Percentiles rank a stretch among this genome's conserved stretches.
These are phyloP conservation scores for Fregetta grallaria DNA, from an alignment of 2,113 vertebrate species.

Conservation along the genomic window DNA sequence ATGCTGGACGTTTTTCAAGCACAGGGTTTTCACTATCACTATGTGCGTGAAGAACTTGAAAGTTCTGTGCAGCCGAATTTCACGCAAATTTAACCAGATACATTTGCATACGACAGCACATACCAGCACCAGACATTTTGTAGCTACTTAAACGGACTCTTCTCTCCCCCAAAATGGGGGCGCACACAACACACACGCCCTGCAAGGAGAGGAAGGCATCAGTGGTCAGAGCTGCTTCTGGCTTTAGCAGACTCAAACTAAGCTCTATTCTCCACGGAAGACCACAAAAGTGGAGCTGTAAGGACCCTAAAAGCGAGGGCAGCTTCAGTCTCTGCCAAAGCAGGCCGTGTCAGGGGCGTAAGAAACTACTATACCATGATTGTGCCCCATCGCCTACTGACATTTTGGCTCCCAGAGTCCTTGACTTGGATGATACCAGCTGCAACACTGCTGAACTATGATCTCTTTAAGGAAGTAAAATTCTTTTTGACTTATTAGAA, in stretches of 20 bases:
- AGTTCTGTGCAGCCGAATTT: background rate
- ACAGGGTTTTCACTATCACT: background rate
- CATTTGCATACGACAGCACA: background rate
- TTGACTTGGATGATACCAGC: background rate
- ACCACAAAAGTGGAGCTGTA: background rate
- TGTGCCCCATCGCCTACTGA: background rate
- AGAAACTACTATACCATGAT: background rate
- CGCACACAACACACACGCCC: background rate
- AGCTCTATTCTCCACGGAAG: background rate
- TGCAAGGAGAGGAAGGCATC: background rate
- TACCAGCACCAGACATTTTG: background rate
- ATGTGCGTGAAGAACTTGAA: background rate
- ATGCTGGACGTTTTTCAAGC: background rate
- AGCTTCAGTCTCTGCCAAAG: background rate
- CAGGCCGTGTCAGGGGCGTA: fast-evolving
- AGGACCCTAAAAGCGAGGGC: background rate
- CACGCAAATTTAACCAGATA: background rate
- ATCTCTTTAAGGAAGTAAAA: background rate
- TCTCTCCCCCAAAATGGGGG: background rate
- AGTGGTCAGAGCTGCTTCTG: background rate
- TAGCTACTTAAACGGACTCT: background rate
- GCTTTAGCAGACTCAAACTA: background rate
- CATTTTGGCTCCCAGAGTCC: background rate
- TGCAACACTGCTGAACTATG: background rate
- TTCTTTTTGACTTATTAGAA: background rate